Conservation (phyloP, 2,888 invertebrate genomes). For the Drosophila nr. medialis region DNA sequence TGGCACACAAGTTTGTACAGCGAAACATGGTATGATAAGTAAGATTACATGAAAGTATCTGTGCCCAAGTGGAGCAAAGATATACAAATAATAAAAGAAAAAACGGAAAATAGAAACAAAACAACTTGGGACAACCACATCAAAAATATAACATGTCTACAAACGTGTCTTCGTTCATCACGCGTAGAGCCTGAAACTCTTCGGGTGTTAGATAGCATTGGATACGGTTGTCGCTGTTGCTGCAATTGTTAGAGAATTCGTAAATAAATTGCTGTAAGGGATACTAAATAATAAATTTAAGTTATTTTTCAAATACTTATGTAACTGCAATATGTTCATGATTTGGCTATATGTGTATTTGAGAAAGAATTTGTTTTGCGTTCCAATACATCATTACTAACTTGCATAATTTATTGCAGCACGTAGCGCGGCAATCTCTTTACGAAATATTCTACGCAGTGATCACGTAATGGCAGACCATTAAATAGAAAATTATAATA, state of each 20-base stretch:
- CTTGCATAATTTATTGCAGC: neutral
- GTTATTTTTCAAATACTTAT: neutral
- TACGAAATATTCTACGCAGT: slow-evolving; percentile 1
- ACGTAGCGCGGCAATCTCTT: neutral
- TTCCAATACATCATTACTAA: neutral
- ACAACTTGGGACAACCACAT: slow-evolving; percentile 22
- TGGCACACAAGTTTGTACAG: slow-evolving; percentile 27
- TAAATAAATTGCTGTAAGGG: slow-evolving; percentile 5
- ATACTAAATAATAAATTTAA: neutral
- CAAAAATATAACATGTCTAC: slow-evolving; percentile 49
- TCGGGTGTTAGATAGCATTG: slow-evolving; percentile 54
- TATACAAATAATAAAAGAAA: slow-evolving; percentile 18
- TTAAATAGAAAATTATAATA: slow-evolving; percentile 36
- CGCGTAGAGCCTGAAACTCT: slow-evolving; percentile 59
- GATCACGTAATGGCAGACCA: neutral
- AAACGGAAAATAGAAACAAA: neutral
- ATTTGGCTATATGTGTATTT: neutral
- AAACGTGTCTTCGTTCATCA: slow-evolving; percentile 72
- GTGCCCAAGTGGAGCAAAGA: slow-evolving; percentile 1
- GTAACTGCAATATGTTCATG: neutral
- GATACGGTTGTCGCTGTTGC: slow-evolving; percentile 39
- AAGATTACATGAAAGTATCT: slow-evolving; percentile 18
- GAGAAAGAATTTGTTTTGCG: neutral
- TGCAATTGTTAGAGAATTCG: slow-evolving; percentile 43
- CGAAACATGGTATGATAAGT: slow-evolving; percentile 17